Evolutionary conservation across 1,140 invertebrate species (phyloP).

Genomic region (Aphelinus certus): DNA sequence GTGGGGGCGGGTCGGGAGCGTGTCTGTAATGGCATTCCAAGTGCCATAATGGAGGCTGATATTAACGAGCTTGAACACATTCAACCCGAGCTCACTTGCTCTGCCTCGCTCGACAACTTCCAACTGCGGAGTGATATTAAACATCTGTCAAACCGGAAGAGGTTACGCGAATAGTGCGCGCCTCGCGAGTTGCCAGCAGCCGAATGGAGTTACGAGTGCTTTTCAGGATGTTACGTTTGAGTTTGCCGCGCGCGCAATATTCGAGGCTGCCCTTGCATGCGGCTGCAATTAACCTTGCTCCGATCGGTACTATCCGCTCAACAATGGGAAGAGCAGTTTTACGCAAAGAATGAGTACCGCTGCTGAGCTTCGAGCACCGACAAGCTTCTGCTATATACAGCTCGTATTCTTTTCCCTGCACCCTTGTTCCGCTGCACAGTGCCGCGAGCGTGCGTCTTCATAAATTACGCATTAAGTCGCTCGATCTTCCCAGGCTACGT

Average conservation of each 20-base stretch:
- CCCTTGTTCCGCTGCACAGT: neutral
- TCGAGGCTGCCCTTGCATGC: too few species aligned
- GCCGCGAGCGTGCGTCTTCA: conserved; percentile 17
- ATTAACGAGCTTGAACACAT: conserved; percentile 36
- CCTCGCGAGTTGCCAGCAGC: conserved; percentile 16
- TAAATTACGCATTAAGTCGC: conserved; percentile 37
- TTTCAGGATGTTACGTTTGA: conserved; percentile 57
- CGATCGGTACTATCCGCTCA: too few species aligned
- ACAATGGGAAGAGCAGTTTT: too few species aligned
- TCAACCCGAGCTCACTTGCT: neutral
- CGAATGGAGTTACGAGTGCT: conserved; percentile 54
- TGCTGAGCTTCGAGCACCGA: too few species aligned
- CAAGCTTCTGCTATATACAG: neutral
- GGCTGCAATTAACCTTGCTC: too few species aligned
- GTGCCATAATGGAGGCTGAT: conserved; percentile 36
- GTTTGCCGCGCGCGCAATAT: conserved; percentile 42
- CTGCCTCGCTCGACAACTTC: conserved; percentile 39
- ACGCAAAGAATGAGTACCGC: too few species aligned
- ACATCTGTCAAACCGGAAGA: conserved; percentile 51
- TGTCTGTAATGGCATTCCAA: conserved; percentile 36
- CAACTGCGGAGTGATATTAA: conserved; percentile 49
- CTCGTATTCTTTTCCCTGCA: neutral
- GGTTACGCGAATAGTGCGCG: conserved; percentile 27
- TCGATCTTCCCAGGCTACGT: conserved; percentile 2
- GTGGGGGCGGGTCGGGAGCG: conserved; percentile 31